Conservation (phyloP, 2,888 invertebrate genomes). For the Carabus problematicus region DNA sequence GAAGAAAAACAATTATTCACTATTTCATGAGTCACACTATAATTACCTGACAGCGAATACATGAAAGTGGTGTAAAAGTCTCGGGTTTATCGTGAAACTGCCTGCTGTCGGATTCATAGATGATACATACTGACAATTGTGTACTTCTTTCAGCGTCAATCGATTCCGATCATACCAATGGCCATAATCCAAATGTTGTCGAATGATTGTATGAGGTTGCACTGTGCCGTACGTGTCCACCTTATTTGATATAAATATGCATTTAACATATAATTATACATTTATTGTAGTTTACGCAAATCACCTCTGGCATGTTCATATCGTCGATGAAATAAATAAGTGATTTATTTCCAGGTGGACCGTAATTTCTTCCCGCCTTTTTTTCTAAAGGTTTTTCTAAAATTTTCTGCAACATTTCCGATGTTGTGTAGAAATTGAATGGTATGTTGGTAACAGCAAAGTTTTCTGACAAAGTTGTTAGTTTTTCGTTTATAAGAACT, state of each 20-base stretch:
- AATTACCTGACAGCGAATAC: constrained; percentile 78
- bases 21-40: no score
- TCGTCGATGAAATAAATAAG: constrained; percentile 96
- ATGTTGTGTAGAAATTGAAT: constrained; percentile 95
- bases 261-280: background rate
- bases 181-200: constrained; percentile 94
- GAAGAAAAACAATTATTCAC: no score
- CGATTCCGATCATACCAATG: constrained; percentile 92
- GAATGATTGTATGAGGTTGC: constrained; percentile 93
- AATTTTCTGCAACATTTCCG: constrained; percentile 92
- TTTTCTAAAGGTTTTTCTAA: constrained; percentile 95
- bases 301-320: constrained; percentile 97
- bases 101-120: constrained; percentile 99
- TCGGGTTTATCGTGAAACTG: constrained; percentile 94
- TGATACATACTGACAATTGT: constrained; percentile 95
- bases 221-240: constrained; percentile 90
- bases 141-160: constrained; percentile 89
- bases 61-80: constrained; percentile 89
- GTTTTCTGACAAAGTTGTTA: constrained; percentile 78
- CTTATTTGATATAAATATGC: constrained; percentile 49
- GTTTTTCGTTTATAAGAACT: constrained; percentile 76
- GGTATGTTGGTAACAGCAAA: constrained; percentile 91
- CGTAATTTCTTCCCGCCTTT: constrained; percentile 94
- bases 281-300: constrained; percentile 46
- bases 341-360: constrained; percentile 93